Percentiles rank a stretch among this genome's conserved stretches.
Conservation (phyloP, 2,113 vertebrate species). For the Gambusia affinis region DNA sequence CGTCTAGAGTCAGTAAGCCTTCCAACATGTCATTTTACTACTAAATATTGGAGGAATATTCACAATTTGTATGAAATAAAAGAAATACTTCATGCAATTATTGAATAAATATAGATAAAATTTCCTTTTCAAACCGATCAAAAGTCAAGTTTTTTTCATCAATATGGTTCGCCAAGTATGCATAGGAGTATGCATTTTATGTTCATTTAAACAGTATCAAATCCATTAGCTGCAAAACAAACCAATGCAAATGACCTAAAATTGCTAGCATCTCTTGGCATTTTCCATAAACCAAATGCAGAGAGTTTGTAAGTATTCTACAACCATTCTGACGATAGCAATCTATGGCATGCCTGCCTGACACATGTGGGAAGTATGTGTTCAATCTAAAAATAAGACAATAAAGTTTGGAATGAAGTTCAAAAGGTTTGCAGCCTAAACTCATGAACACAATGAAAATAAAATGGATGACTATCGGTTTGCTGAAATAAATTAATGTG, state of each 20-base stretch:
- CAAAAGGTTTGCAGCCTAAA: not conserved
- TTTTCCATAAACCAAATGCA: not conserved
- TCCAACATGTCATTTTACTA: too few relatives aligned
- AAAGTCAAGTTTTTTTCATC: too few relatives aligned
- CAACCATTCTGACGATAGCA: not conserved
- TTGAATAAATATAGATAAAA: not conserved
- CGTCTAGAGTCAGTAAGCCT: too few relatives aligned
- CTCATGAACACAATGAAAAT: not conserved
- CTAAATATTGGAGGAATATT: not conserved
- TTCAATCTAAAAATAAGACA: not conserved
- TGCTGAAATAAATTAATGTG: not conserved
- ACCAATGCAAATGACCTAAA: not conserved
- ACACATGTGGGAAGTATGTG: not conserved
- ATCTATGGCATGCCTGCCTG: not conserved
- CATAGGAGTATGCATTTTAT: too few relatives aligned
- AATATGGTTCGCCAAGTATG: too few relatives aligned
- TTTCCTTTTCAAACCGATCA: not conserved
- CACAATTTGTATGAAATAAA: not conserved
- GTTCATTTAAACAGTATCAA: too few relatives aligned
- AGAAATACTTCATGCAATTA: not conserved
- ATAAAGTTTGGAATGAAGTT: not conserved
- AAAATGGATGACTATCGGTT: not conserved
- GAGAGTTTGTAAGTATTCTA: not conserved
- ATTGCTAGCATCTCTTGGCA: not conserved
- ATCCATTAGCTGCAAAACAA: not conserved